Evolutionary conservation across 2,888 invertebrate genomes (phyloP).

Genomic region (Iphiclides podalirius): DNA sequence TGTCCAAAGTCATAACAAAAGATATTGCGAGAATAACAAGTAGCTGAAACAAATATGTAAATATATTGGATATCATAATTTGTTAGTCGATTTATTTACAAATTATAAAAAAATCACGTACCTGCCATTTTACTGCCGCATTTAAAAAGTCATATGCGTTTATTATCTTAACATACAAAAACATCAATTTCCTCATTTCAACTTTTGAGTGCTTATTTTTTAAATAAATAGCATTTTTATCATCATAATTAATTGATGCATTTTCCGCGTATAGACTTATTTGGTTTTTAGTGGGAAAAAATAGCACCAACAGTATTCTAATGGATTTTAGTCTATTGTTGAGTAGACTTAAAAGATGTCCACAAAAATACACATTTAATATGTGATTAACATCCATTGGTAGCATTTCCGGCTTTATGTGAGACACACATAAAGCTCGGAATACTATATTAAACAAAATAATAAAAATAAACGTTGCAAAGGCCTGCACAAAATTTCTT

Average conservation of each 20-base stretch:
- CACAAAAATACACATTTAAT: conserved; percentile 26
- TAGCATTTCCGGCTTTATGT: background rate
- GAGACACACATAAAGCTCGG: background rate
- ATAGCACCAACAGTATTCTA: conserved; percentile 16
- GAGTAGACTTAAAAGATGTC: conserved; percentile 25
- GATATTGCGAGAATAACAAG: conserved; percentile 44
- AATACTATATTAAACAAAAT: background rate
- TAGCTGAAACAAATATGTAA: conserved; percentile 42
- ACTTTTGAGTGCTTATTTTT: background rate
- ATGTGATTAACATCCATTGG: conserved; percentile 15
- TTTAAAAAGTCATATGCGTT: conserved; percentile 27
- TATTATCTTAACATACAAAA: conserved; percentile 29
- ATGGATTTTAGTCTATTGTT: conserved; percentile 23
- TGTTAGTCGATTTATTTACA: background rate
- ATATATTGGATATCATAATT: background rate
- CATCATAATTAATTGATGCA: background rate
- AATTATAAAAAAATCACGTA: conserved; percentile 18
- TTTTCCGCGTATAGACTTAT: background rate
- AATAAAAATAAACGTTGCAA: background rate
- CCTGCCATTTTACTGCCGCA: conserved; percentile 32
- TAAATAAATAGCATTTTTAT: background rate
- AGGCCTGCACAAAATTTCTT: conserved; percentile 1
- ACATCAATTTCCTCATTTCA: conserved; percentile 24
- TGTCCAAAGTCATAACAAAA: conserved; percentile 42
- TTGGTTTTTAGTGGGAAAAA: conserved; percentile 13